A percentile compares a stretch with the other conserved stretches of the same genome.
Evolutionary conservation across 1,140 invertebrate species (phyloP).

Genomic region (Drosophila baimaii): DNA sequence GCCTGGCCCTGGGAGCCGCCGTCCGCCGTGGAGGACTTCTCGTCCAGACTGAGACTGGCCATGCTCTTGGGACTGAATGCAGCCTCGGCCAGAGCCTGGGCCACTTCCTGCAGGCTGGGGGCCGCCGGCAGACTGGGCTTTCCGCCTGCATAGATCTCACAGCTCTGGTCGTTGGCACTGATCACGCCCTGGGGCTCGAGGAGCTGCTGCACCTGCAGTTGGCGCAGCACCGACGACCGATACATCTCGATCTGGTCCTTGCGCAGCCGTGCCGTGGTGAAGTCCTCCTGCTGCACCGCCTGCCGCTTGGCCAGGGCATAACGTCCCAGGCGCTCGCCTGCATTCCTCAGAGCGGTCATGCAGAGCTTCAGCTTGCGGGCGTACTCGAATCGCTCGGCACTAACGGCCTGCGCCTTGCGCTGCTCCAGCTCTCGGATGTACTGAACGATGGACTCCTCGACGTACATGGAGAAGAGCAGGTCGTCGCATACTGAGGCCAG

Average conservation of each 20-base stretch:
- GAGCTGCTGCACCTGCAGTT: constrained; percentile 89
- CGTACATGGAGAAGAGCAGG: constrained; percentile 98
- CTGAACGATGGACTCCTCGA: constrained; percentile 95
- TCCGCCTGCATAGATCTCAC: constrained; percentile 74
- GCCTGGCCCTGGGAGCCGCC: constrained; percentile 49
- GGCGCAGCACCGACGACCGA: constrained; percentile 88
- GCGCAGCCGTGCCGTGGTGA: constrained; percentile 93
- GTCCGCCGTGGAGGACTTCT: constrained; percentile 70
- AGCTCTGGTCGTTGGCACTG: constrained; percentile 74
- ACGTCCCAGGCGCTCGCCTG: constrained; percentile 94
- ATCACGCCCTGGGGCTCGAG: constrained; percentile 91
- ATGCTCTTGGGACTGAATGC: constrained; percentile 63
- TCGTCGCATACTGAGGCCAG: constrained; percentile 95
- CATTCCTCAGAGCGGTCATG: constrained; percentile 91
- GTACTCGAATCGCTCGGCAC: constrained; percentile 91
- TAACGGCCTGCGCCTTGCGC: constrained; percentile 93
- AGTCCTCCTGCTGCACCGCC: constrained; percentile 95
- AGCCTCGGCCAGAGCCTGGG: constrained; percentile 74
- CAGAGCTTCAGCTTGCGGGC: constrained; percentile 94
- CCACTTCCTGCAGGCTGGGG: constrained; percentile 83
- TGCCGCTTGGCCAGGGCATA: constrained; percentile 96
- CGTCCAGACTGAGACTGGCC: constrained; percentile 46
- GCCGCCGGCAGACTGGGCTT: constrained; percentile 78
- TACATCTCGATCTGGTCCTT: constrained; percentile 94
- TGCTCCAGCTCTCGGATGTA: constrained; percentile 94